Percentiles rank a stretch among this genome's conserved stretches.
phyloP scores from a whole-genome alignment of 2,113 vertebrate species.

The Zosterops japonicus region DNA sequence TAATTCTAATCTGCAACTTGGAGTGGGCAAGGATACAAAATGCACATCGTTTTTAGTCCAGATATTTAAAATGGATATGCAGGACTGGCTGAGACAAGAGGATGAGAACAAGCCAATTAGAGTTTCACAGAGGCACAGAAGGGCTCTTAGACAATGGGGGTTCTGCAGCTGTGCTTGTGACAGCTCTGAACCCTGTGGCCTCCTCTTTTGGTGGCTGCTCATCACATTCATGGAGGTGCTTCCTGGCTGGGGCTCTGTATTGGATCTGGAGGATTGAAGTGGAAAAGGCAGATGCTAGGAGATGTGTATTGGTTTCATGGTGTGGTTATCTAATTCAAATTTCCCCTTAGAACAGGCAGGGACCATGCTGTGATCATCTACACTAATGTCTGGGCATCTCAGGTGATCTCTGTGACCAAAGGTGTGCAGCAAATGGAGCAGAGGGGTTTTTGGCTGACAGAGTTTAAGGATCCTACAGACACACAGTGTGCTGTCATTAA shows the following conservation, averaged over 20 bases:
- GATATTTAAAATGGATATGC: slow-evolving; percentile 32
- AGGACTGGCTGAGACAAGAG: not conserved
- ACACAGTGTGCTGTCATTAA: not conserved
- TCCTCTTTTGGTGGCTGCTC: not conserved
- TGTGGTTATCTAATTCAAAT: not conserved
- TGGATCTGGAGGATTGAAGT: not conserved
- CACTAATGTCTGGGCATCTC: not conserved
- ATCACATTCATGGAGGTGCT: not conserved
- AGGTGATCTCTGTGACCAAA: not conserved
- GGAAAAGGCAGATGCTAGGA: not conserved
- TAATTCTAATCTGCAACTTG: not conserved
- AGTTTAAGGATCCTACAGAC: not conserved
- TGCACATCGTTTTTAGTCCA: not conserved
- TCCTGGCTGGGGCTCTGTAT: not conserved
- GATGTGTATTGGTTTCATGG: not conserved
- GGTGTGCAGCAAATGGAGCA: not conserved
- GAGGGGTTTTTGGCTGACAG: not conserved
- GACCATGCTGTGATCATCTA: not conserved
- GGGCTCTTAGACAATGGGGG: not conserved
- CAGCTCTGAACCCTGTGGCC: not conserved
- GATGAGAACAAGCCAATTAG: slow-evolving; percentile 17
- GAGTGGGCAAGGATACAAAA: not conserved
- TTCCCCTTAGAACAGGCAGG: not conserved
- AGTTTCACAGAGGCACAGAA: not conserved
- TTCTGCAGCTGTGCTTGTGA: not conserved